Evolutionary conservation across 2,113 vertebrate species (phyloP).

Genomic region (Hypocryptadius cinnamomeus): DNA sequence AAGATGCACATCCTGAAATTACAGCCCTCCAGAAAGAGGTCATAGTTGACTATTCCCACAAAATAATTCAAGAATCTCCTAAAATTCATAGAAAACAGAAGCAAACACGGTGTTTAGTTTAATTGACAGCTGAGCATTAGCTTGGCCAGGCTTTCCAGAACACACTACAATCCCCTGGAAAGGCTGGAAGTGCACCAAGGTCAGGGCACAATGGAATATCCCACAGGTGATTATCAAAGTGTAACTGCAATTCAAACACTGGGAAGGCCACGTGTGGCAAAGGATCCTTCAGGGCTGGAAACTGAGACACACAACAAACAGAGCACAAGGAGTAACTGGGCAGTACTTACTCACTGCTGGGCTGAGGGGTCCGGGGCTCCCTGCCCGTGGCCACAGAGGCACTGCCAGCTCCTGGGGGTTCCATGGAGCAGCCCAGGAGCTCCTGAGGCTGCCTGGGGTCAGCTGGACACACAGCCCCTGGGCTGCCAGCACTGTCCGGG

Average conservation of each 20-base stretch:
- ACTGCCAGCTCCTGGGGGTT: neutral
- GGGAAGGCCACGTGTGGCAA: neutral
- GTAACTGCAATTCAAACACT: neutral
- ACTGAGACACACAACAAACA: neutral
- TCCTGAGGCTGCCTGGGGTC: neutral
- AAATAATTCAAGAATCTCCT: neutral
- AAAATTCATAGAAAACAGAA: neutral
- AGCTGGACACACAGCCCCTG: neutral
- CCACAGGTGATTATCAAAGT: neutral
- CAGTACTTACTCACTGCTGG: neutral
- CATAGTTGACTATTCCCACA: neutral
- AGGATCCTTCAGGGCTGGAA: neutral
- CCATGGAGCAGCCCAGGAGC: neutral
- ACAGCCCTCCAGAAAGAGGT: neutral
- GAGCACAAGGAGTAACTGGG: fast-evolving
- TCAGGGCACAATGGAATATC: fast-evolving
- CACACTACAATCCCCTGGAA: neutral
- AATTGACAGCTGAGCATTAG: neutral
- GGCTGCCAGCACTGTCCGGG: neutral
- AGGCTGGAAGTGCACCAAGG: neutral
- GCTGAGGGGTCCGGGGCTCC: neutral
- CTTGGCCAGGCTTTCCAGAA: neutral
- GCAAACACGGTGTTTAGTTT: neutral
- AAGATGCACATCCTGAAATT: neutral
- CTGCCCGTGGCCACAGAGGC: neutral